A percentile compares a stretch with the other conserved stretches of the same genome.
phyloP scores from a whole-genome alignment of 2,797 vertebrate genomes.

The Periparus ater region DNA sequence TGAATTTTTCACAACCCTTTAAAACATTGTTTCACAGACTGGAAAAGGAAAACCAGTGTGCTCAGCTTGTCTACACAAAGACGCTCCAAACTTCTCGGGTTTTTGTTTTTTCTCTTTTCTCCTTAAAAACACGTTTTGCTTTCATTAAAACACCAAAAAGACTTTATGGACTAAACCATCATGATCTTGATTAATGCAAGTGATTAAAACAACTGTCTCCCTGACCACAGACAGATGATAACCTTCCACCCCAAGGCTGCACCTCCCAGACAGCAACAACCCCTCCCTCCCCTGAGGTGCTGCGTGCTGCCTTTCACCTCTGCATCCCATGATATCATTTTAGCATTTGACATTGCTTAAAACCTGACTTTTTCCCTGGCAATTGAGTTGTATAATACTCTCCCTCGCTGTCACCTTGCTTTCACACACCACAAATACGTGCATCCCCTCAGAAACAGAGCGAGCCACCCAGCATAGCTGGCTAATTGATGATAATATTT shows the following conservation, averaged over 20 bases:
- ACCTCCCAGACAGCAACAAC: neutral
- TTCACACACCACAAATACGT: neutral
- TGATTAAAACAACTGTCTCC: neutral
- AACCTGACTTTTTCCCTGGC: neutral
- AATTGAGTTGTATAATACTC: neutral
- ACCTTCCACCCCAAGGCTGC: neutral
- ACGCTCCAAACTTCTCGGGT: neutral
- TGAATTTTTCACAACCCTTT: neutral
- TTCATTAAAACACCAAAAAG: neutral
- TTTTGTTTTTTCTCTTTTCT: neutral
- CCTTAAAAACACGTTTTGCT: neutral
- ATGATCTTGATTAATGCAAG: neutral
- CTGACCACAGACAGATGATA: neutral
- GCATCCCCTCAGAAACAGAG: neutral
- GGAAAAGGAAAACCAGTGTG: neutral
- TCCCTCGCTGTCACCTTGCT: neutral
- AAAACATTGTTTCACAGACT: neutral
- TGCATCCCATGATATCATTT: neutral
- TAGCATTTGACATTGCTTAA: neutral
- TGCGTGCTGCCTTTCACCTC: neutral
- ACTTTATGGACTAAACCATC: neutral
- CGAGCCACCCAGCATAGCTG: neutral
- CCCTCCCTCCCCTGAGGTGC: neutral
- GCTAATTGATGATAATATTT: constrained; percentile 48
- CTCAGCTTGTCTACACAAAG: neutral